A percentile compares a stretch with the other conserved stretches of the same genome.
Evolutionary conservation across 1,140 invertebrate genomes (phyloP).

Genomic region (Anadara kagoshimensis): DNA sequence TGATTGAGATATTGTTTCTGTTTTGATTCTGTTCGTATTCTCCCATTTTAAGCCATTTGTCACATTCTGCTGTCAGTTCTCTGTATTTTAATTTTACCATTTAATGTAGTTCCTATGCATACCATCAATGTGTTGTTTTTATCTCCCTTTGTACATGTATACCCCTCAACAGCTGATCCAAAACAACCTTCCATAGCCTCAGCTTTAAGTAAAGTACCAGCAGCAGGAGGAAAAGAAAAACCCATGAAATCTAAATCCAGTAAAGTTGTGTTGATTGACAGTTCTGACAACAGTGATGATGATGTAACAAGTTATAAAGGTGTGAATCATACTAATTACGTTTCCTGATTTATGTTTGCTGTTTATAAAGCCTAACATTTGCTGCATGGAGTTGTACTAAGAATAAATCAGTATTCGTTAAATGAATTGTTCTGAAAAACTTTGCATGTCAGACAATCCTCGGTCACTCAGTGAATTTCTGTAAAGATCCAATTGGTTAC

Average conservation of each 20-base stretch:
- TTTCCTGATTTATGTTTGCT: neutral
- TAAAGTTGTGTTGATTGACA: constrained; percentile 29
- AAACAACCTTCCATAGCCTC: constrained; percentile 49
- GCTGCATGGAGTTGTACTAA: neutral
- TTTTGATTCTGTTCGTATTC: neutral
- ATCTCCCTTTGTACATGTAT: too few species aligned
- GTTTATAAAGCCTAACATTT: neutral
- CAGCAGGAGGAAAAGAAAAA: constrained; percentile 17
- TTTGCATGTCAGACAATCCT: too few species aligned
- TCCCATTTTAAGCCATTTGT: too few species aligned
- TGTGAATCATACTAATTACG: constrained; percentile 4
- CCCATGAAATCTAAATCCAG: constrained; percentile 23
- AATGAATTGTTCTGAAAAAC: too few species aligned
- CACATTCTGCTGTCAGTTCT: neutral
- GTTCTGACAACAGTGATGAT: constrained; percentile 45
- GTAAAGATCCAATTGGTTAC: too few species aligned
- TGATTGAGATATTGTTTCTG: neutral
- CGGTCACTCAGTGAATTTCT: too few species aligned
- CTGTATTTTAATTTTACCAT: too few species aligned
- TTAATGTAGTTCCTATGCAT: neutral
- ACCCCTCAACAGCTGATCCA: constrained; percentile 25
- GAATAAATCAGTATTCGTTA: neutral
- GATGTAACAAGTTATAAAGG: constrained; percentile 15
- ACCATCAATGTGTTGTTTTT: too few species aligned
- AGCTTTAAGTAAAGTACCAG: constrained; percentile 33